Evolutionary conservation across 2,888 invertebrate species (phyloP), one percentile per base, ranked within the genome.

Genomic region (Unio delphinus): DNA sequence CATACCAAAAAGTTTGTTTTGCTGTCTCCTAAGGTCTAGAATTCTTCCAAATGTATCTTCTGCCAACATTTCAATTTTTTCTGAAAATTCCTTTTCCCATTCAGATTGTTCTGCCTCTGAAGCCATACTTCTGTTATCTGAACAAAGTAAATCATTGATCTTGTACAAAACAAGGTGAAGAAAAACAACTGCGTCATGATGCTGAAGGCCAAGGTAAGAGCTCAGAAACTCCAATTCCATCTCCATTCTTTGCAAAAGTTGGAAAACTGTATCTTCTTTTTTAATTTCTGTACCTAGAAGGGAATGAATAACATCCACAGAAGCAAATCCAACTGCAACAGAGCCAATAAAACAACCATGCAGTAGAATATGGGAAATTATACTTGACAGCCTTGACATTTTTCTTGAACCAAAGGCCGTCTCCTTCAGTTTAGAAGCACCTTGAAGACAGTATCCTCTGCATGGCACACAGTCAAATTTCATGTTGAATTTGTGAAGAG

Each of bases 61-160:
- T 17, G 69, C 3, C 0, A 74, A 7, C 2, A n/a, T 55, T 23
- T 68, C 28, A 30, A 77, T n/a, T 20, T n/a, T 30, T 20, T 7
- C 5, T 4, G 56, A 30, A 59, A 75, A 72, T 15, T 60, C 8
- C 5, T 34, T 20, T 61, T 68, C 73, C 72, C 72, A 75, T 23
- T 8, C 11, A 8, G 54, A 4, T 8, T 56, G 15, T 5, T 69
- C 65, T n/a, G 54, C 28, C 28, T 8, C n/a, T 20, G 34, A 55
- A 11, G 3, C 18, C 55, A 72, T 20, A 8, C 15, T 17, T n/a
- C 17, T 20, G n/a, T 26, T 60, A 17, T 60, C 61, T 11, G 61
- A 30, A 58, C 34, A 68, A 4, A 75, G 7, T 3, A 66, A 30
- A 17, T 60, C 66, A 28, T 28, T 60, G n/a, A n/a, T 26, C 7